Evolutionary conservation across 2,797 vertebrate species (phyloP).

Genomic region (Podarcis siculus): DNA sequence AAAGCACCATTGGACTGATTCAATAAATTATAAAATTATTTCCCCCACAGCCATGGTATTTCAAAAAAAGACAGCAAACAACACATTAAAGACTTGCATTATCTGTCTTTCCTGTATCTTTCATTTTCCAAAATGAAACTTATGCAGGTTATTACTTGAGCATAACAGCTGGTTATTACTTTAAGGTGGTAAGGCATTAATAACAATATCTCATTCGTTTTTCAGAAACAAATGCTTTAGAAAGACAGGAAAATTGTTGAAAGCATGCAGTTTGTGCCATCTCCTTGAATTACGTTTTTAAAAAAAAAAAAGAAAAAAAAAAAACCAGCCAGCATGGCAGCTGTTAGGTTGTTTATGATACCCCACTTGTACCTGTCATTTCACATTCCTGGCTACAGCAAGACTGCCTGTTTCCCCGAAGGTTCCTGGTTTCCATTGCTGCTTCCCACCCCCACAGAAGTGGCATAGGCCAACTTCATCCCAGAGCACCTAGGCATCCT

Average conservation of each 20-base stretch:
- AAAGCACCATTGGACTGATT: not conserved
- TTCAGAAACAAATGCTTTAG: not conserved
- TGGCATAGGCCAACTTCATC: not conserved
- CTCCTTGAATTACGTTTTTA: too few species aligned
- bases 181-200: not conserved
- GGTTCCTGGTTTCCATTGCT: not conserved
- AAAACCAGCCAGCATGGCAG: not conserved
- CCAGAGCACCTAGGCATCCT: too few species aligned
- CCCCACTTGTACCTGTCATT: too few species aligned
- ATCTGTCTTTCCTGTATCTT: not conserved
- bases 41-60: not conserved
- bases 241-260: not conserved
- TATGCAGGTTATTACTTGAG: not conserved
- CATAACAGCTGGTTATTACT: not conserved
- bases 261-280: not conserved
- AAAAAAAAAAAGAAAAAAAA: not conserved
- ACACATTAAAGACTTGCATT: not conserved
- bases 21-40: not conserved
- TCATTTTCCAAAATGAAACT: not conserved
- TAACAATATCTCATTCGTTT: not conserved
- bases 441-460: not conserved
- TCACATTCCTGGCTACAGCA: not conserved
- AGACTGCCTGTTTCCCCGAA: not conserved
- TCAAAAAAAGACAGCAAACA: not conserved
- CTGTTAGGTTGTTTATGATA: not conserved